A percentile compares a stretch with the other conserved stretches of the same genome.
phyloP scores from a whole-genome alignment of 2,113 vertebrate species.

The Pterocles burchelli region DNA sequence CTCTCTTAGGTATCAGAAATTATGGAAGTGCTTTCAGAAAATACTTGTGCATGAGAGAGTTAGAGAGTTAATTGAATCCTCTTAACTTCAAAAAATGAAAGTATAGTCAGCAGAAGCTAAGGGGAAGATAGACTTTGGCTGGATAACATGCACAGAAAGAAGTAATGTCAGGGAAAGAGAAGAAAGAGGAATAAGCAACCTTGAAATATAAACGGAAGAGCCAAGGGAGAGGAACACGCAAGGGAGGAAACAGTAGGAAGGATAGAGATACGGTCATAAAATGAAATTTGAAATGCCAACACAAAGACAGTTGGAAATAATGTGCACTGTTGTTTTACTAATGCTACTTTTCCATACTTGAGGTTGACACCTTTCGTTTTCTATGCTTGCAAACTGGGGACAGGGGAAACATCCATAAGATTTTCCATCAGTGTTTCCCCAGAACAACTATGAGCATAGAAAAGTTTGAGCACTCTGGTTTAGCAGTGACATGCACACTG shows the following conservation, averaged over 20 bases:
- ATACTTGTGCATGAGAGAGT: background rate
- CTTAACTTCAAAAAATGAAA: background rate
- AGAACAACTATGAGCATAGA: background rate
- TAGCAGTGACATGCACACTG: accelerated
- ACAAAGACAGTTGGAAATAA: background rate
- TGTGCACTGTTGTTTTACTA: background rate
- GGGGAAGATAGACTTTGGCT: background rate
- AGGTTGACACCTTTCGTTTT: background rate
- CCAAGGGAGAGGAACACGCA: background rate
- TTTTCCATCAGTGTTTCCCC: background rate
- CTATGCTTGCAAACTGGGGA: background rate
- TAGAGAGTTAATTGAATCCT: background rate
- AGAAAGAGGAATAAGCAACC: background rate
- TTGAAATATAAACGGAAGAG: background rate
- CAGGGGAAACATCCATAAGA: background rate
- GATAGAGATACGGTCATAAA: background rate
- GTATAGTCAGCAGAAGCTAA: background rate
- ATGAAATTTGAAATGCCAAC: background rate
- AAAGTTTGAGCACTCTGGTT: background rate
- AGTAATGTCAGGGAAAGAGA: background rate
- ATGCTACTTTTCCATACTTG: background rate
- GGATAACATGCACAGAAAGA: background rate
- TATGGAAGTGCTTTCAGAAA: background rate
- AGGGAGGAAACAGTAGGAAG: background rate
- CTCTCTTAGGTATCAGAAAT: background rate